phyloP scores from a whole-genome alignment of 1,140 invertebrate genomes.

The Dendrolimus kikuchii region DNA sequence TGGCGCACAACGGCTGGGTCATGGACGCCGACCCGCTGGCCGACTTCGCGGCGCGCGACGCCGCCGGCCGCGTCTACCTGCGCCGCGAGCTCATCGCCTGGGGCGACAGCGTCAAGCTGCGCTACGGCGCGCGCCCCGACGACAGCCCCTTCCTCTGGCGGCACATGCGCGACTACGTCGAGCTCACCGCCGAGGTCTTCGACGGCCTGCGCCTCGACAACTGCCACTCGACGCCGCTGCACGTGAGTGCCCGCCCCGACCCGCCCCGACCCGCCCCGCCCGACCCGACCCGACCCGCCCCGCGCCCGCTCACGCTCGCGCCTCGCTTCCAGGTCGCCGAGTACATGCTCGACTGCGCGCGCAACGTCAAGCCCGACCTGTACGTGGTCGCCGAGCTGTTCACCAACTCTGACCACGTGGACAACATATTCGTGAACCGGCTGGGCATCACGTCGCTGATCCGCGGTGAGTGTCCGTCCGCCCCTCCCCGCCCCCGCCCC shows the following conservation, averaged over 20 bases:
- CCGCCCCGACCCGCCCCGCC: too few species aligned
- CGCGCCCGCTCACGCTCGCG: too few species aligned
- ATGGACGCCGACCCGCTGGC: conserved; percentile 95
- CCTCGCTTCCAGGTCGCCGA: too few species aligned
- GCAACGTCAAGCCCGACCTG: conserved; percentile 90
- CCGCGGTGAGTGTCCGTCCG: conserved; percentile 69
- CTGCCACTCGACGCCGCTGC: conserved; percentile 98
- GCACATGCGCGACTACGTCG: conserved; percentile 93
- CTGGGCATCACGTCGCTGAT: conserved; percentile 97
- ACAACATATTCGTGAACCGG: conserved; percentile 99
- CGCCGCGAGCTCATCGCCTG: conserved; percentile 96
- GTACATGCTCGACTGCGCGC: conserved; percentile 87
- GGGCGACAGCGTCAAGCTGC: conserved; percentile 98
- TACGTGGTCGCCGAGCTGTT: conserved; percentile 99
- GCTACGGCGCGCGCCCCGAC: conserved; percentile 88
- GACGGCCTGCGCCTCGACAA: conserved; percentile 98
- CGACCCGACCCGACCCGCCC: too few species aligned
- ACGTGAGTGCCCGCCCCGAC: too few species aligned
- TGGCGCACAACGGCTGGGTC: conserved; percentile 99
- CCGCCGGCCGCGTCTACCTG: conserved; percentile 84
- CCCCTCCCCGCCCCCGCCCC: too few species aligned
- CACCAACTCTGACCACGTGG: conserved; percentile 94
- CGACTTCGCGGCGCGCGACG: conserved; percentile 92
- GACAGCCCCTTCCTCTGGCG: conserved; percentile 97
- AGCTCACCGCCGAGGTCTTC: conserved; percentile 90